These are phyloP conservation scores for Drosophila falleni DNA, from an alignment of 2,888 invertebrate species.

Conservation along the genomic window DNA sequence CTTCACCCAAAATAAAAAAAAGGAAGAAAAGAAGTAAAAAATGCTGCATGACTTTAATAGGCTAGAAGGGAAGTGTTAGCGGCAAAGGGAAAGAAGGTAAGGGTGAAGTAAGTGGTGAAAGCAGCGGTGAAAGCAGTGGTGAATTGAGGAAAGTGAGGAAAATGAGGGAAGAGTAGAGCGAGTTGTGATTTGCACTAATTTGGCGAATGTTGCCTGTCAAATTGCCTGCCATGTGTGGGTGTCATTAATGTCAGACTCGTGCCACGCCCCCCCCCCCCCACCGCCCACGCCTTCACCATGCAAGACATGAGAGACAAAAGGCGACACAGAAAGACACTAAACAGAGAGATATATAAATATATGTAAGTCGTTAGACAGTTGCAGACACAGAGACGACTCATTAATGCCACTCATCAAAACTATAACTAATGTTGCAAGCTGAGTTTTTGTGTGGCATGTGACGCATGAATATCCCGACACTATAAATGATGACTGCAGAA, in stretches of 20 bases:
- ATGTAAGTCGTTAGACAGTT: conserved; percentile 49
- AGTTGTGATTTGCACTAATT: conserved; percentile 79
- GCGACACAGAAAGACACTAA: conserved; percentile 54
- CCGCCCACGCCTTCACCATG: too few relatives aligned
- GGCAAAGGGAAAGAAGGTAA: not conserved
- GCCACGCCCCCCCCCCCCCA: conserved; percentile 1
- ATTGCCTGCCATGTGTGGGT: conserved; percentile 78
- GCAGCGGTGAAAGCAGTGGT: not conserved
- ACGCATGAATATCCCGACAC: conserved; percentile 71
- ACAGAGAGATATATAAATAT: not conserved
- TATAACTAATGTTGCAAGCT: conserved; percentile 73
- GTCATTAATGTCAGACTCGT: conserved; percentile 72
- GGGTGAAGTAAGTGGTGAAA: not conserved
- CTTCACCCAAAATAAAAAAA: conserved; percentile 4
- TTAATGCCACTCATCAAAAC: conserved; percentile 80
- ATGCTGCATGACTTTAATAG: conserved; percentile 37
- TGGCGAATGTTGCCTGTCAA: conserved; percentile 77
- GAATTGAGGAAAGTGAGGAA: not conserved
- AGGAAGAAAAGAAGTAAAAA: conserved; percentile 10
- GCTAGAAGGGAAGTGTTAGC: not conserved
- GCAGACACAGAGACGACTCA: conserved; percentile 78
- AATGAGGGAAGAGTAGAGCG: conserved; percentile 1
- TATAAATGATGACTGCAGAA: conserved; percentile 57
- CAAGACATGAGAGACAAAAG: conserved; percentile 32
- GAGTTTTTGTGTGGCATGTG: conserved; percentile 27